Evolutionary conservation across 2,113 vertebrate genomes (phyloP).

Genomic region (Galeopterus variegatus): DNA sequence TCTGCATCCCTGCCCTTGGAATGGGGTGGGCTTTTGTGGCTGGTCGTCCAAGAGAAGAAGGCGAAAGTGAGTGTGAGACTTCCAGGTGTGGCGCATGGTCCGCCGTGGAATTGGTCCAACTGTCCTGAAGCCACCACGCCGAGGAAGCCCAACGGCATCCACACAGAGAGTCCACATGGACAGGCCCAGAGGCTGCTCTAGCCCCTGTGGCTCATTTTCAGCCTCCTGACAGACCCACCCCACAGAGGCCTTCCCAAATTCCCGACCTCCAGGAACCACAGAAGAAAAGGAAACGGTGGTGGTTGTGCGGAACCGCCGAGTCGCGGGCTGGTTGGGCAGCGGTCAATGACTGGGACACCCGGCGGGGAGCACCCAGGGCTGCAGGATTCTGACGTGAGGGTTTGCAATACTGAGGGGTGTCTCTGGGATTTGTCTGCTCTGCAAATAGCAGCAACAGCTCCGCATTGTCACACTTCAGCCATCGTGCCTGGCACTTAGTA

Average conservation of each 20-base stretch:
- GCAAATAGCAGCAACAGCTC: not conserved
- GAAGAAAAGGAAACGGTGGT: not conserved
- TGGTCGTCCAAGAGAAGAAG: not conserved
- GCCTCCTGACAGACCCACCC: too few species aligned
- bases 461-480: fast-evolving
- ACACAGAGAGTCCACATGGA: fast-evolving
- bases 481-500: fast-evolving
- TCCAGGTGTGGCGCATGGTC: too few species aligned
- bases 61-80: too few species aligned
- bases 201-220: too few species aligned
- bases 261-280: fast-evolving
- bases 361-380: not conserved
- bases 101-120: too few species aligned
- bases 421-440: not conserved
- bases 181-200: not conserved
- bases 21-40: not conserved
- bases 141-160: fast-evolving
- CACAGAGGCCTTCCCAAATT: not conserved
- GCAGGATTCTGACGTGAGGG: fast-evolving
- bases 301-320: fast-evolving
- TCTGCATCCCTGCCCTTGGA: not conserved
- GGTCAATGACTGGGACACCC: too few species aligned
- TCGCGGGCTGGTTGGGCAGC: not conserved
- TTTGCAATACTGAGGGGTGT: fast-evolving
- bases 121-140: not conserved